phyloP scores from a whole-genome alignment of 1,140 invertebrate species.

The Hyposmocoma kahamanoa region DNA sequence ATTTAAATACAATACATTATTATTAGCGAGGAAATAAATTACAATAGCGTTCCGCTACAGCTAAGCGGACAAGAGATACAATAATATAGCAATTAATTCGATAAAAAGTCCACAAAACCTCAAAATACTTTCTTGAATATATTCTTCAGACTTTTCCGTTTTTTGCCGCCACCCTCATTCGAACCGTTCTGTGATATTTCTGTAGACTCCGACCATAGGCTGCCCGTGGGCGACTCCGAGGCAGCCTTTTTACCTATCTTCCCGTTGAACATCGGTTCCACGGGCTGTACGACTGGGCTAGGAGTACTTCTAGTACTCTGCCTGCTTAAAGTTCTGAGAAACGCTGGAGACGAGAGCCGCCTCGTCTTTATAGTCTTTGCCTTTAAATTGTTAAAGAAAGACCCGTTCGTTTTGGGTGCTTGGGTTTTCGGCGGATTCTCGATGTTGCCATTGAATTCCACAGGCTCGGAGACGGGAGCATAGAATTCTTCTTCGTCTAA shows the following conservation, averaged over 20 bases:
- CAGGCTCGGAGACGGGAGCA: constrained; percentile 58
- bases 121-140: constrained; percentile 80
- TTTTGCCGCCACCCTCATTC: constrained; percentile 47
- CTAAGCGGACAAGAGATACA: constrained; percentile 12
- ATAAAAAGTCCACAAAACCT: constrained; percentile 44
- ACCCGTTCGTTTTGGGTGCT: constrained; percentile 63
- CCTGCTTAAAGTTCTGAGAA: constrained; percentile 77
- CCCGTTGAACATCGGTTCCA: constrained; percentile 56
- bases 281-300: constrained; percentile 38
- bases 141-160: constrained; percentile 76
- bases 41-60: constrained; percentile 40
- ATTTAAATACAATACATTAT: constrained; percentile 49
- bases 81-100: constrained; percentile 13
- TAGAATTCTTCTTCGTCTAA: constrained; percentile 65
- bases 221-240: constrained; percentile 57
- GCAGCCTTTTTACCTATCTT: constrained; percentile 51
- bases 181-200: constrained; percentile 65
- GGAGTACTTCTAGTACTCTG: constrained; percentile 59
- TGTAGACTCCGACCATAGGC: constrained; percentile 72
- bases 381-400: constrained; percentile 65
- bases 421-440: constrained; percentile 39
- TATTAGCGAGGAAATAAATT: constrained; percentile 58
- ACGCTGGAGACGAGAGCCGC: constrained; percentile 77
- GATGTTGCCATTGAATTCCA: constrained; percentile 46
- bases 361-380: constrained; percentile 63